Conservation (phyloP, 2,113 vertebrate genomes). For the Pholis gunnellus region DNA sequence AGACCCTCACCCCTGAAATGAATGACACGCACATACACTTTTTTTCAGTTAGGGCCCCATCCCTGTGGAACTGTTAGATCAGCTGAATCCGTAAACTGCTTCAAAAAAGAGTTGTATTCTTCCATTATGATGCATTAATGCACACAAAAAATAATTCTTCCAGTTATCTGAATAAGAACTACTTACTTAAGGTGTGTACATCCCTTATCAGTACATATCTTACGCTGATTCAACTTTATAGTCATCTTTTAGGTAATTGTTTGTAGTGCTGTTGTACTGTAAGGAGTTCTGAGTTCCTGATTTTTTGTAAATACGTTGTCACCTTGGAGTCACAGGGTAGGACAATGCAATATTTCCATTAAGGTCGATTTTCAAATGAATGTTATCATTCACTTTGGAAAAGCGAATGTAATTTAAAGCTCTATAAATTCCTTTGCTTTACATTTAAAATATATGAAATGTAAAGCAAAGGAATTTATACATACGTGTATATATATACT, state of each 20-base stretch:
- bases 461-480: too few relatives aligned
- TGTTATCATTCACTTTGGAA: background rate
- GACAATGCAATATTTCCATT: too few relatives aligned
- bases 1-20: constrained; percentile 37
- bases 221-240: background rate
- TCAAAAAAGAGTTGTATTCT: background rate
- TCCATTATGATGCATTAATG: background rate
- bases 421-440: background rate
- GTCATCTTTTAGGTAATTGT: background rate
- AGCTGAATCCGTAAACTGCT: background rate
- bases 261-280: background rate
- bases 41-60: background rate
- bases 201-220: background rate
- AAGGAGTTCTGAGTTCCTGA: background rate
- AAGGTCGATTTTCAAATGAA: background rate
- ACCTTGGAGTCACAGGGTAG: background rate
- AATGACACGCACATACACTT: constrained; percentile 12
- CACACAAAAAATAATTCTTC: background rate
- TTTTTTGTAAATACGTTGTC: background rate
- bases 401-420: background rate
- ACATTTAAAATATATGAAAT: background rate
- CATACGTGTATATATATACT: too few relatives aligned
- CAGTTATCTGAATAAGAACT: background rate
- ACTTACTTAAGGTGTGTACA: background rate
- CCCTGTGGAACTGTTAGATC: background rate